Evolutionary conservation across 2,797 vertebrate genomes (phyloP).

Genomic region (Huso huso): DNA sequence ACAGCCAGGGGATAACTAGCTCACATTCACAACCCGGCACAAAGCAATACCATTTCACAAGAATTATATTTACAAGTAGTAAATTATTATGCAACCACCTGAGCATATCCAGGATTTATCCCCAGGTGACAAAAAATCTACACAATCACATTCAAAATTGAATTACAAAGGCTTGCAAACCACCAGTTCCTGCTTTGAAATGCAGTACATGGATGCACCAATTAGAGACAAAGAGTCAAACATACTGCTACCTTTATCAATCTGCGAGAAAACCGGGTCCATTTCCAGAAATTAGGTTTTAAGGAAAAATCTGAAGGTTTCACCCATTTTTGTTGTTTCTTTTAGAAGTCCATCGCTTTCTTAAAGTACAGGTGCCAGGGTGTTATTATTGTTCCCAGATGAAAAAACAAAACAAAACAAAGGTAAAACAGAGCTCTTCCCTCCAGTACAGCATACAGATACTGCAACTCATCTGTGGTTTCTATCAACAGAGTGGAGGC

Average conservation of each 20-base stretch:
- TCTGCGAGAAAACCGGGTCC: conserved; percentile 36
- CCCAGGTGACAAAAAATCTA: not conserved
- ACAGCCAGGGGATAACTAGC: conserved; percentile 9
- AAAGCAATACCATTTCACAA: not conserved
- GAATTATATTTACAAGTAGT: not conserved
- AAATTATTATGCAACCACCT: not conserved
- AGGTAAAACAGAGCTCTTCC: not conserved
- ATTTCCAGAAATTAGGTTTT: conserved; percentile 41
- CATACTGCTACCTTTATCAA: conserved; percentile 47
- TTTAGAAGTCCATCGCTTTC: conserved; percentile 20
- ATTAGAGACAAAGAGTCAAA: conserved; percentile 19
- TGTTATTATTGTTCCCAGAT: not conserved
- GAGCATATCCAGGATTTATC: not conserved
- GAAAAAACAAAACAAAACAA: not conserved
- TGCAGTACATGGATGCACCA: not conserved
- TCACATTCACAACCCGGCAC: conserved; percentile 12
- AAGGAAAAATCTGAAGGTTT: conserved; percentile 29
- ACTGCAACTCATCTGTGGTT: not conserved
- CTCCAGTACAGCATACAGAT: conserved; percentile 1
- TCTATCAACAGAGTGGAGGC: not conserved
- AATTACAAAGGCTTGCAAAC: not conserved
- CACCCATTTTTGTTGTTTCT: conserved; percentile 38
- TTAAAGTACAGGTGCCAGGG: not conserved
- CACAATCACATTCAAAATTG: not conserved
- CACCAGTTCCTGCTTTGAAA: not conserved